Evolutionary conservation across 2,888 invertebrate genomes (phyloP).

Genomic region (Reticulitermes lucifugus): DNA sequence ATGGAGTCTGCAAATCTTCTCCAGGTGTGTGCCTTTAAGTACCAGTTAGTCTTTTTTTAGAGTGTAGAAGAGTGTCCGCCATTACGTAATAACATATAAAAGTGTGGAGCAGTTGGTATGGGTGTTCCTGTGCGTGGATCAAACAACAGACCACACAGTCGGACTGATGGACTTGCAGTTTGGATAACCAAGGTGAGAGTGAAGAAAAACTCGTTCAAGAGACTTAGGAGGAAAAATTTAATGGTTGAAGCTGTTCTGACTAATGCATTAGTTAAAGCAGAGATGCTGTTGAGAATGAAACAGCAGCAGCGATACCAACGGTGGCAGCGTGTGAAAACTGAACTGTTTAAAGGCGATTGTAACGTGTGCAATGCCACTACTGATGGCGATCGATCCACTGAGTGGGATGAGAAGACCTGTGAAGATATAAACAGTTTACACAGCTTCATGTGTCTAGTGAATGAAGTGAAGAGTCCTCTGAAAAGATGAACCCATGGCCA

Average conservation of each 20-base stretch:
- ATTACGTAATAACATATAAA: background rate
- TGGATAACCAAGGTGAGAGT: constrained; percentile 54
- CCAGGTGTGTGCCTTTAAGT: constrained; percentile 1
- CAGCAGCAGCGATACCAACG: constrained; percentile 72
- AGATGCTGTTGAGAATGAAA: constrained; percentile 71
- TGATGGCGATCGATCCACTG: constrained; percentile 49
- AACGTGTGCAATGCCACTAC: constrained; percentile 8
- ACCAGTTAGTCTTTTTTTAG: background rate
- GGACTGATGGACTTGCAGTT: constrained; percentile 52
- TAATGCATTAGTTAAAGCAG: constrained; percentile 70
- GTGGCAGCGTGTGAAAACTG: constrained; percentile 65
- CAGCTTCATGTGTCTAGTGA: constrained; percentile 74
- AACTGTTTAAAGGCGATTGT: constrained; percentile 47
- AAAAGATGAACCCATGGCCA: constrained; percentile 61
- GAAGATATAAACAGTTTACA: constrained; percentile 74
- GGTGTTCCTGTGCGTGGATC: constrained; percentile 40
- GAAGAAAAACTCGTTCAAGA: constrained; percentile 52
- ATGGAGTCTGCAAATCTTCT: background rate
- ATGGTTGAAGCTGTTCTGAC: constrained; percentile 75
- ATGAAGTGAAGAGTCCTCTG: constrained; percentile 67
- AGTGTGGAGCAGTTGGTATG: constrained; percentile 11
- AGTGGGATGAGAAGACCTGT: constrained; percentile 58
- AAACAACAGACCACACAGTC: constrained; percentile 43
- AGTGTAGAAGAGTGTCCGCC: background rate
- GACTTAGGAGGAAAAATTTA: constrained; percentile 70